Evolutionary conservation across 1,140 invertebrate species (phyloP), one percentile per base, ranked within the genome.

Genomic region (Conus betulinus): DNA sequence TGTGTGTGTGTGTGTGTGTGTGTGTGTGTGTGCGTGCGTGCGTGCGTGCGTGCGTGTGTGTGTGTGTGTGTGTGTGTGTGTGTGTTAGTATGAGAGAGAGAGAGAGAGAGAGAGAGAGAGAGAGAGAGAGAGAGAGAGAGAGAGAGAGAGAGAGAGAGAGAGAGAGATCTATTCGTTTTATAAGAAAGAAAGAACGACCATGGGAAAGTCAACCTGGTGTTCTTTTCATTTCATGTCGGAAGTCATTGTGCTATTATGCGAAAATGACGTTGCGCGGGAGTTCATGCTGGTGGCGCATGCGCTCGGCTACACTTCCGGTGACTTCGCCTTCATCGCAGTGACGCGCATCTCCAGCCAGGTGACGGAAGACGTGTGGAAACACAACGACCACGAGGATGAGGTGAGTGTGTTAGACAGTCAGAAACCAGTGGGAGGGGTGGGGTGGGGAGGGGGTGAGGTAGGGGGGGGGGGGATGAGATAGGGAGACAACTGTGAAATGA

Each of bases 261-360:
- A 39, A 8, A 23, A 5, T 15, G 55, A 6, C 13, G 55, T 57
- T 0, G 51, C 76, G 4, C 67, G 87, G 51, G 63, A 88, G 25
- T 27, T 89, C 0, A 27, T 89, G 52, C 71, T 89, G 55, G 89
- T 67, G 55, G 89, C 89, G 20, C 83, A 89, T 25, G 57, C 5
- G 1, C 76, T 88, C 10, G 86, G 87, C 53, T 89, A 88, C 71
- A 89, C 86, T 27, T 85, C 82, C 60, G 89, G 89, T 17, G 89
- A 89, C 0, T 88, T 79, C 57, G 89, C 79, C 13, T 89, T 88
- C 74, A 76, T 89, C 13, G 71, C 39, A 1, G 60, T 88, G 23
- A 15, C 60, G 17, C 85, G 39, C 27, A 11, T 27, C 1, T 20
- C 63, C 52, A 60, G 55, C 5, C 53, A 52, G 4, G 74, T 74